phyloP scores from a whole-genome alignment of 2,797 vertebrate genomes.

The Rhincodon typus region DNA sequence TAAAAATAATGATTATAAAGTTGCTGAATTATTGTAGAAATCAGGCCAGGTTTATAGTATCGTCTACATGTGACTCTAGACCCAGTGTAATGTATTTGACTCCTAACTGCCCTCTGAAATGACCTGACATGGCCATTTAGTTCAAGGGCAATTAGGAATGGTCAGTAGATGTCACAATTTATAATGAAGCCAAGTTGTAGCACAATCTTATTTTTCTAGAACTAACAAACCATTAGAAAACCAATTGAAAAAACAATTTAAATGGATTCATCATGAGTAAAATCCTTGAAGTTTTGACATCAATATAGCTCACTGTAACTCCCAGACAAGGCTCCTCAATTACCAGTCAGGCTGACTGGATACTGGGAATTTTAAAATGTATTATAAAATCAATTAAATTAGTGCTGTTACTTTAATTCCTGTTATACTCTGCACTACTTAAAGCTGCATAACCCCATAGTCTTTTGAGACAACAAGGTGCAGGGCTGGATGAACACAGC shows the following conservation, averaged over 20 bases:
- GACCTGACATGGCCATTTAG: too few relatives aligned
- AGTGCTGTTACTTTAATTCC: constrained; percentile 8
- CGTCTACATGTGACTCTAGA: not conserved
- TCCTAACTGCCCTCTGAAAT: not conserved
- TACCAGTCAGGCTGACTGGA: constrained; percentile 15
- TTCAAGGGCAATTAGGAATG: not conserved
- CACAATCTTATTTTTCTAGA: not conserved
- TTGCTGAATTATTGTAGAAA: not conserved
- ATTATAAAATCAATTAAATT: constrained; percentile 27
- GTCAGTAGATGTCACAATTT: not conserved
- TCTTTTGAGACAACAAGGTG: too few relatives aligned
- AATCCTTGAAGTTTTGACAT: not conserved
- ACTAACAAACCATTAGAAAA: not conserved
- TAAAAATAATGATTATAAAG: not conserved
- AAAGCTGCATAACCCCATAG: not conserved
- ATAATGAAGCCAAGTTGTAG: constrained; percentile 1
- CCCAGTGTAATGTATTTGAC: not conserved
- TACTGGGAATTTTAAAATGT: not conserved
- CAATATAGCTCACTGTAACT: not conserved
- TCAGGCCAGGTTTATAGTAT: not conserved
- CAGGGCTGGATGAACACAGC: too few relatives aligned
- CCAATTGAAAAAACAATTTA: not conserved
- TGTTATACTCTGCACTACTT: not conserved
- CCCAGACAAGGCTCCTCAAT: not conserved
- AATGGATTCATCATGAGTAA: not conserved